Evolutionary conservation across 2,797 vertebrate genomes (phyloP).

Genomic region (Hipposideros larvatus): DNA sequence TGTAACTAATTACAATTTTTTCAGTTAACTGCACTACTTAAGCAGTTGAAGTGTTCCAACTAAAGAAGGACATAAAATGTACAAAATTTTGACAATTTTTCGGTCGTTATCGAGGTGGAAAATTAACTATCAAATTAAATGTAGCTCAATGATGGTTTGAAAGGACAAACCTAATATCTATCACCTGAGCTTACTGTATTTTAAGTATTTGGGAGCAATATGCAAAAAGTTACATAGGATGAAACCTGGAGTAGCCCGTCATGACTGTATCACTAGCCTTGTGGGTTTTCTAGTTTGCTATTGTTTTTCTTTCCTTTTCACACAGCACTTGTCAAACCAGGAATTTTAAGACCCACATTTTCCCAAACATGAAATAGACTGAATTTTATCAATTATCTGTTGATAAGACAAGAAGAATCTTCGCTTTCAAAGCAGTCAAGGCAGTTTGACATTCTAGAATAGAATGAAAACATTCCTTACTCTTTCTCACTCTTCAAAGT

Average conservation of each 20-base stretch:
- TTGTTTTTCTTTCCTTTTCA: background rate
- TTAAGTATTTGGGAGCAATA: background rate
- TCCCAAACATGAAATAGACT: background rate
- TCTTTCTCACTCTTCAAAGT: no score
- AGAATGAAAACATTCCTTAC: no score
- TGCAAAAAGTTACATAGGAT: background rate
- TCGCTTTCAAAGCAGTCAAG: background rate
- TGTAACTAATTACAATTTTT: background rate
- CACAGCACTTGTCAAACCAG: background rate
- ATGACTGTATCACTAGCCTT: background rate
- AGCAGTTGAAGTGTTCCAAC: background rate
- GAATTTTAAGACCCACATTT: background rate
- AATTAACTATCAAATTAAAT: background rate
- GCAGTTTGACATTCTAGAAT: background rate
- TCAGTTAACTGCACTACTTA: background rate
- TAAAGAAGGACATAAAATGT: background rate
- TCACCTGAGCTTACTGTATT: background rate
- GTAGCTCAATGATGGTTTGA: background rate
- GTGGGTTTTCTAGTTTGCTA: background rate
- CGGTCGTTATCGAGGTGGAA: background rate
- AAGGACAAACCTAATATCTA: background rate
- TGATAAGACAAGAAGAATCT: background rate
- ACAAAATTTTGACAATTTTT: background rate
- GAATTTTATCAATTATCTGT: background rate
- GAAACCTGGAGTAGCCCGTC: background rate